Evolutionary conservation across 2,113 vertebrate genomes (phyloP).

Genomic region (Lycaon pictus): DNA sequence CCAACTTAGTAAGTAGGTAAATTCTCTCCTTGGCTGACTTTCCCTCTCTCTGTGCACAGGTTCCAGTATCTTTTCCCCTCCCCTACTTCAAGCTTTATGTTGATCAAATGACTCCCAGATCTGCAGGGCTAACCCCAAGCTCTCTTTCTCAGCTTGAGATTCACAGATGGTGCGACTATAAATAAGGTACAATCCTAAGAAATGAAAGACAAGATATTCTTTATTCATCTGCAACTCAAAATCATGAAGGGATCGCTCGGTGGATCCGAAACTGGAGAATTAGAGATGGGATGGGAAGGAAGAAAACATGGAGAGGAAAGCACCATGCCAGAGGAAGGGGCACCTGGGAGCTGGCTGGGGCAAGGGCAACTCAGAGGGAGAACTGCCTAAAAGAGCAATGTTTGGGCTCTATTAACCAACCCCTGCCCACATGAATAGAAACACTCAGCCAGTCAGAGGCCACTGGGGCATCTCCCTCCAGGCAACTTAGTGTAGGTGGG

Average conservation of each 20-base stretch:
- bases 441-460: neutral
- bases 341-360: too few relatives aligned
- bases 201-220: slow-evolving; percentile 22
- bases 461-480: too few relatives aligned
- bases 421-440: neutral
- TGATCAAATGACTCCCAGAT: slow-evolving; percentile 49
- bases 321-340: neutral
- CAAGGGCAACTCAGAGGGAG: neutral
- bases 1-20: neutral
- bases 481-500: too few relatives aligned
- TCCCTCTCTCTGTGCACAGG: neutral
- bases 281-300: neutral
- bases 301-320: neutral
- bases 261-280: neutral
- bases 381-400: neutral
- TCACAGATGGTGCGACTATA: slow-evolving; percentile 50
- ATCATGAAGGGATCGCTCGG: neutral
- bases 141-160: slow-evolving; percentile 29
- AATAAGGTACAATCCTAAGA: slow-evolving; percentile 41
- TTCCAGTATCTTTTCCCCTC: slow-evolving; percentile 3
- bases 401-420: neutral
- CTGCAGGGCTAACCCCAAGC: neutral
- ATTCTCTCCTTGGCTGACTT: neutral
- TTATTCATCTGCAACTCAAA: slow-evolving; percentile 23
- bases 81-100: slow-evolving; percentile 15